phyloP scores from a whole-genome alignment of 2,888 invertebrate genomes.

The Caenorhabditis japonica region DNA sequence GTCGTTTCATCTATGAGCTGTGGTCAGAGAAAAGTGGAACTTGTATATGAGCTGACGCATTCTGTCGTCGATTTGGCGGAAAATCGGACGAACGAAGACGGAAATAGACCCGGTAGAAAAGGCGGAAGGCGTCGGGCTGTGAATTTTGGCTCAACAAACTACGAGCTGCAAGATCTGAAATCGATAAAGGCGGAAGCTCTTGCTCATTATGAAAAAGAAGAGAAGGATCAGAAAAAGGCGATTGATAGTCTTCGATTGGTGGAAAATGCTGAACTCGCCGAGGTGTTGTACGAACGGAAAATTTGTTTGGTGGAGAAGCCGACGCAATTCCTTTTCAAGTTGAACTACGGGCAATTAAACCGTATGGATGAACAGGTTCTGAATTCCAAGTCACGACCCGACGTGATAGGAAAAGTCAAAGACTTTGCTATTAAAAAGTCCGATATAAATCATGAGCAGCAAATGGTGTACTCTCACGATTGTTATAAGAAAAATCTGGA shows the following conservation, averaged over 20 bases:
- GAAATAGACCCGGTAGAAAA: conserved; percentile 1
- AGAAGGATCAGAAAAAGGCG: conserved; percentile 36
- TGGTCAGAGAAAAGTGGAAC: conserved; percentile 82
- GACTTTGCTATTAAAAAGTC: conserved; percentile 45
- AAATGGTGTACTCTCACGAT: conserved; percentile 29
- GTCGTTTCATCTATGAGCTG: conserved; percentile 84
- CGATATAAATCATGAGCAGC: conserved; percentile 19
- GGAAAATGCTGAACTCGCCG: conserved; percentile 26
- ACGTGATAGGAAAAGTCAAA: conserved; percentile 42
- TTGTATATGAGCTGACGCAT: conserved; percentile 17
- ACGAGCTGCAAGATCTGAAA: conserved; percentile 15
- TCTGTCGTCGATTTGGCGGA: conserved; percentile 25
- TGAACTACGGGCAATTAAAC: conserved; percentile 33
- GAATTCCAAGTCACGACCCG: conserved; percentile 24
- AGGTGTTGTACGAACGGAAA: conserved; percentile 26
- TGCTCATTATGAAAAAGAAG: not conserved
- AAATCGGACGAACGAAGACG: not conserved
- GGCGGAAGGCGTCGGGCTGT: conserved; percentile 8
- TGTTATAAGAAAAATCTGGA: conserved; percentile 28
- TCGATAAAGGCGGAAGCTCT: not conserved
- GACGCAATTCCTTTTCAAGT: conserved; percentile 47
- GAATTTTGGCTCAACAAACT: conserved; percentile 27
- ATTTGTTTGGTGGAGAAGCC: conserved; percentile 22
- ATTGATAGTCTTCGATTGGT: conserved; percentile 27
- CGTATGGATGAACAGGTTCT: conserved; percentile 37